These are phyloP conservation scores for Eretmocerus hayati DNA, from an alignment of 2,888 invertebrate species.

Conservation along the genomic window DNA sequence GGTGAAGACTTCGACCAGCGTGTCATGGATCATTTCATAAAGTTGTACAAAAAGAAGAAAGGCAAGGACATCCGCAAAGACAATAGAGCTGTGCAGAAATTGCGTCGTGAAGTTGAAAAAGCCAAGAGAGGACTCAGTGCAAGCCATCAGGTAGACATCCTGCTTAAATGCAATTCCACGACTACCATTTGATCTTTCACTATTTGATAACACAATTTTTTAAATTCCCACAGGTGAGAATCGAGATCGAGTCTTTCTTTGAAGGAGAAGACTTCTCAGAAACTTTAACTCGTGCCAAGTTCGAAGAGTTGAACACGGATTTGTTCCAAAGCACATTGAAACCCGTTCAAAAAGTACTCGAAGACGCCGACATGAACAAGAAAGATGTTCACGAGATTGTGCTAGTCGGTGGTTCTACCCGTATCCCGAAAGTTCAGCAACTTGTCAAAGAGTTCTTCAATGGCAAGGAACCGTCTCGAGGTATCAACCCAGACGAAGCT, in stretches of 20 bases:
- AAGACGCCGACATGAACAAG: constrained; percentile 98
- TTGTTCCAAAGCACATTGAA: constrained; percentile 57
- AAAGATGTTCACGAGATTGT: constrained; percentile 98
- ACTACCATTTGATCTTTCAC: neutral
- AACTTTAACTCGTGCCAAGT: constrained; percentile 95
- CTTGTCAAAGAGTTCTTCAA: constrained; percentile 91
- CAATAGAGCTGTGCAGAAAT: constrained; percentile 89
- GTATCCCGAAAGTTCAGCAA: constrained; percentile 97
- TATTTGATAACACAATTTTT: constrained; percentile 1
- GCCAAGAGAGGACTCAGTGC: constrained; percentile 93
- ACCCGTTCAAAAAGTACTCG: constrained; percentile 76
- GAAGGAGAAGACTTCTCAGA: constrained; percentile 99
- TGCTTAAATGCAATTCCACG: neutral
- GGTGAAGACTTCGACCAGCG: constrained; percentile 99
- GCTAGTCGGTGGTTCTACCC: constrained; percentile 95
- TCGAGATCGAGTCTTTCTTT: constrained; percentile 97
- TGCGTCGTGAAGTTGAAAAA: constrained; percentile 95
- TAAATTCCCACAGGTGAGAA: constrained; percentile 59
- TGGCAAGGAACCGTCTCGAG: constrained; percentile 95
- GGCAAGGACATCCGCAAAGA: constrained; percentile 94
- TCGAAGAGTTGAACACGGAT: constrained; percentile 94
- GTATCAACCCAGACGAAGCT: constrained; percentile 98
- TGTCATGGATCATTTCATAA: constrained; percentile 98
- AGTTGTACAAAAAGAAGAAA: constrained; percentile 97
- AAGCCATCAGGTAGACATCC: constrained; percentile 65